phyloP scores from a whole-genome alignment of 2,113 vertebrate genomes.

The Pseudorasbora parva region DNA sequence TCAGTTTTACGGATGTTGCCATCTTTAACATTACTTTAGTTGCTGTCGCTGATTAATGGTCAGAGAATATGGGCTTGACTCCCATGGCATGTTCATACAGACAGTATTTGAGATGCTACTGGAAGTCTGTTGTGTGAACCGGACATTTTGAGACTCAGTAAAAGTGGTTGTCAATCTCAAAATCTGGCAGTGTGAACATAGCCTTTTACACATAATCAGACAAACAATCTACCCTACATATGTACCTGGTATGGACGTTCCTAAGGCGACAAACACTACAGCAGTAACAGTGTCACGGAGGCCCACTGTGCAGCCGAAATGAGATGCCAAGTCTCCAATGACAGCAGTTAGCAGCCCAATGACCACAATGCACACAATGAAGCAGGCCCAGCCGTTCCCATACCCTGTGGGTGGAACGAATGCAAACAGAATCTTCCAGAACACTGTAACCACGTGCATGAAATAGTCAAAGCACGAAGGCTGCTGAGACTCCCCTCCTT shows the following conservation, averaged over 20 bases:
- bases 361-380: slow-evolving; percentile 82
- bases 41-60: too few relatives aligned
- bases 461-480: slow-evolving; percentile 91
- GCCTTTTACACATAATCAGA: neutral
- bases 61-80: too few relatives aligned
- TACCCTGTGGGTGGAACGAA: slow-evolving; percentile 87
- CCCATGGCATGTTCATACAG: too few relatives aligned
- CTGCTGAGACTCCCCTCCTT: slow-evolving; percentile 75
- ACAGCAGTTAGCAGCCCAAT: slow-evolving; percentile 87
- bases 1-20: too few relatives aligned
- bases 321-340: slow-evolving; percentile 92
- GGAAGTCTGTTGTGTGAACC: too few relatives aligned
- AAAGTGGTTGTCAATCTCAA: too few relatives aligned
- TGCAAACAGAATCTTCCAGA: slow-evolving; percentile 93
- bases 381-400: slow-evolving; percentile 93
- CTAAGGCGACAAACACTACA: slow-evolving; percentile 90
- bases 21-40: too few relatives aligned
- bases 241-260: slow-evolving; percentile 89
- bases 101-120: too few relatives aligned
- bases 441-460: slow-evolving; percentile 88
- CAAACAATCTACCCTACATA: slow-evolving; percentile 14
- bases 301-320: slow-evolving; percentile 92
- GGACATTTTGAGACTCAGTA: too few relatives aligned
- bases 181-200: too few relatives aligned
- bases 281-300: slow-evolving; percentile 89